These are phyloP conservation scores for Pyrgus malvae DNA, from an alignment of 2,888 invertebrate species.

Conservation along the genomic window DNA sequence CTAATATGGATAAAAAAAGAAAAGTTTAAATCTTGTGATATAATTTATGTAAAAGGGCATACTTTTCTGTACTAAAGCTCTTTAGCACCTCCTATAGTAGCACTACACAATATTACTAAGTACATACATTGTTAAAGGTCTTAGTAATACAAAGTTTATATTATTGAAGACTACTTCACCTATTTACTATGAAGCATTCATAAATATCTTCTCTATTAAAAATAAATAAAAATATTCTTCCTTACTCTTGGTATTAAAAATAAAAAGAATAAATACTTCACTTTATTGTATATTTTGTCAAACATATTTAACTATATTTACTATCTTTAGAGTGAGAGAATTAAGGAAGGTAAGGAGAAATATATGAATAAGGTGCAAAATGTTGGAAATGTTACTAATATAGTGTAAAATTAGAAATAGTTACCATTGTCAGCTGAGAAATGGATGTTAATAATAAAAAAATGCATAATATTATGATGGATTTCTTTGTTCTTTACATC, in stretches of 20 bases:
- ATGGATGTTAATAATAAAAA: constrained; percentile 17
- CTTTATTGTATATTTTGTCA: background rate
- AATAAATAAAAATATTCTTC: background rate
- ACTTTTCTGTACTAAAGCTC: no score
- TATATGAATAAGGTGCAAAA: constrained; percentile 16
- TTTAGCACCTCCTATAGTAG: no score
- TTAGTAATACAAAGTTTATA: no score
- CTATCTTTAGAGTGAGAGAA: background rate
- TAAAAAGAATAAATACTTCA: background rate
- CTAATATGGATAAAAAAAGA: background rate
- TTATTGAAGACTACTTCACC: no score
- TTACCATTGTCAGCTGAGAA: constrained; percentile 13
- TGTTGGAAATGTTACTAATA: constrained; percentile 20
- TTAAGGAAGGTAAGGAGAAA: background rate
- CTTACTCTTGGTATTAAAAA: background rate
- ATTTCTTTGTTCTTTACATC: background rate
- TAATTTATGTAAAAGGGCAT: no score
- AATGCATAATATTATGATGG: constrained; percentile 20
- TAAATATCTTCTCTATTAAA: no score
- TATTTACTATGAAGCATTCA: no score
- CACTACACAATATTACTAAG: no score
- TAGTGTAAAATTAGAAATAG: constrained; percentile 24
- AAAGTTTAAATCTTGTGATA: no score
- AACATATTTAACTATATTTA: background rate
- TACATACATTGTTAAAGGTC: no score